Percentiles rank a stretch among this genome's conserved stretches.
These are phyloP conservation scores for Drosophila pectinifera DNA, from an alignment of 1,140 invertebrate species.

Conservation along the genomic window DNA sequence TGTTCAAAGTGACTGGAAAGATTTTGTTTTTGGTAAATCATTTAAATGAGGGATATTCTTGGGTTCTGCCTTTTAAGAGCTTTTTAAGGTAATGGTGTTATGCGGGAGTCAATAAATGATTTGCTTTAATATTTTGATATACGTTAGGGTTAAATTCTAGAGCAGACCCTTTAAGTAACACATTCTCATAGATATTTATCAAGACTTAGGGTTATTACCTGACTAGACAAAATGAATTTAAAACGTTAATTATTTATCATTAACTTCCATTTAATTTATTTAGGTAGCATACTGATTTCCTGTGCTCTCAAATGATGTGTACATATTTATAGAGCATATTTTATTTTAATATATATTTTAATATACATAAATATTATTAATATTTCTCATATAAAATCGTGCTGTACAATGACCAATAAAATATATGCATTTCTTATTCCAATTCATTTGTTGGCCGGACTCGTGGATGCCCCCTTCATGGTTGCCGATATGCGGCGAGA, in stretches of 20 bases:
- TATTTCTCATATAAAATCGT: background rate
- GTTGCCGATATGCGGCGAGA: conserved; percentile 14
- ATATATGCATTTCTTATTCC: conserved; percentile 6
- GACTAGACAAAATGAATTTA: too few species aligned
- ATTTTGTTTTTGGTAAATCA: conserved; percentile 7
- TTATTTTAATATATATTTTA: too few species aligned
- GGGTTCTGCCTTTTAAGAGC: background rate
- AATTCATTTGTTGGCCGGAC: conserved; percentile 14
- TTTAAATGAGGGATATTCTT: background rate
- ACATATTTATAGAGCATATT: too few species aligned
- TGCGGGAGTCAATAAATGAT: background rate
- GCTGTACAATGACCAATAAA: background rate
- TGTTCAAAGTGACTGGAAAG: background rate
- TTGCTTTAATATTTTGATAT: background rate
- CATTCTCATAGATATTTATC: too few species aligned
- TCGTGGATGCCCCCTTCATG: conserved; percentile 16
- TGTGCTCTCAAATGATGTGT: too few species aligned
- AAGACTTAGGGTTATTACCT: too few species aligned
- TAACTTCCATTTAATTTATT: too few species aligned
- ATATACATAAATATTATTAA: too few species aligned
- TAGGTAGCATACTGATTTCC: too few species aligned
- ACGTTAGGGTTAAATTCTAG: too few species aligned
- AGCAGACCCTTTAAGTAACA: too few species aligned
- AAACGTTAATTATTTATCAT: too few species aligned
- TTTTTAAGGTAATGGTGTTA: background rate